These are phyloP conservation scores for Portevinia maculata DNA, from an alignment of 2,888 invertebrate genomes.

Conservation along the genomic window DNA sequence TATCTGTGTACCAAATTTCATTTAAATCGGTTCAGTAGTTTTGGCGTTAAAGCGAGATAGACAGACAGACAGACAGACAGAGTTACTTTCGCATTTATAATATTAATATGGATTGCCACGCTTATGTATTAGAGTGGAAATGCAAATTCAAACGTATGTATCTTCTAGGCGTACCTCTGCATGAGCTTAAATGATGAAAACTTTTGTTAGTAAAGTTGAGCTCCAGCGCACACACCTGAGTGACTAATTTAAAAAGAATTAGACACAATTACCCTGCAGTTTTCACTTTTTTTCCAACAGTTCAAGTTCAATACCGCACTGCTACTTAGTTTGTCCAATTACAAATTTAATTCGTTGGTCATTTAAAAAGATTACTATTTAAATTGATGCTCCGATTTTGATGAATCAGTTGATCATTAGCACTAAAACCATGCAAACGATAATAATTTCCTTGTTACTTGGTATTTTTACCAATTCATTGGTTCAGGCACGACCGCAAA, in stretches of 20 bases:
- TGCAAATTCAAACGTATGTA: no score
- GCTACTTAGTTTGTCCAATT: constrained; percentile 4
- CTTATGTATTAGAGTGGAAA: no score
- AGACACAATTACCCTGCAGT: constrained; percentile 37
- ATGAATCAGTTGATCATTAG: constrained; percentile 33
- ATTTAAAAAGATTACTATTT: constrained; percentile 34
- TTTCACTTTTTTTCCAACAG: constrained; percentile 27
- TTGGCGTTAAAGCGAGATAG: no score
- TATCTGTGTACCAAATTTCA: no score
- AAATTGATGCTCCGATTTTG: constrained; percentile 6
- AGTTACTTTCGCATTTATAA: no score
- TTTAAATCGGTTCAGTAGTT: no score
- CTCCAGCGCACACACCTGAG: constrained; percentile 3
- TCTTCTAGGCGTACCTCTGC: no score
- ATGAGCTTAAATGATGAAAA: no score
- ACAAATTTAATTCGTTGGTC: constrained; percentile 10
- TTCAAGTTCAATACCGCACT: constrained; percentile 52
- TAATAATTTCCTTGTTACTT: constrained; percentile 13
- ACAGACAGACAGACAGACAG: no score
- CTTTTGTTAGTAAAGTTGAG: constrained; percentile 8
- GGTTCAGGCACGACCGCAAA: constrained; percentile 25
- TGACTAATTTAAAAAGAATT: constrained; percentile 40
- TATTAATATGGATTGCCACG: no score
- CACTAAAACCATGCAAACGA: constrained; percentile 32
- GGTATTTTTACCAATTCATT: not conserved